Base-by-base conservation (phyloP, 2,888 invertebrate species). In the Sympetrum striolatum region DNA sequence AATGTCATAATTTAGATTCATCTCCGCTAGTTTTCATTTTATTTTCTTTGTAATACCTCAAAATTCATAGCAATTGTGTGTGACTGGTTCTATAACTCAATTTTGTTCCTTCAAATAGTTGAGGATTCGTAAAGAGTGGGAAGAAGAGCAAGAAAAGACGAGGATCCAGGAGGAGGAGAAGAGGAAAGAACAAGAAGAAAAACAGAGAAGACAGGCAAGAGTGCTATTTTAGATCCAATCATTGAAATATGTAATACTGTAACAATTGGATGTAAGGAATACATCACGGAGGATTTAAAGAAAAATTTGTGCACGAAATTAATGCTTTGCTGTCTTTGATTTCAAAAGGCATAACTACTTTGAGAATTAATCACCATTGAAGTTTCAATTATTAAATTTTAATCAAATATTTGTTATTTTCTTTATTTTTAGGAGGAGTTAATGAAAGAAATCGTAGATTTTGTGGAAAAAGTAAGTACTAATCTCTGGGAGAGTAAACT, bases 121-220 rank as follows among this genome's bases (percentile, higher is more conserved):
- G 82, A 91, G 92, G 60, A 93, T 96, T 82, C 94, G 94, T 90
- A 93, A 96, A 93, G 97, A 97, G 94, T 96, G 96, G 95, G 96
- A 97, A 92, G 94, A 94, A 91, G 96, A 96, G 93, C 95, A 96
- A 93, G 94, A 94, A 92, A 94, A 92, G 92, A 94, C 95, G 92
- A 94, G 94, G 92, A 94, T 95, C 92, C 94, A 95, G 92, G 95
- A 95, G 93, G 95, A 95, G 91, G 94, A 94, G 93, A 93, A 95
- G 92, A 93, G 94, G 93, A 93, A 93, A 92, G 92, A 0, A 92
- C 93, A 80, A 92, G 93, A 90, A 93, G 93, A 95, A 91, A 95
- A 95, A 93, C 93, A 94, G 91, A 94, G 95, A 91, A 94, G 95
- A 92, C 95, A 96, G 92, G 95, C 95, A 92, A 94, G 91, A 22